Percentiles rank a stretch among this genome's conserved stretches.
Conservation (phyloP, 64 coral and sea anemone species). For the Astreopora myriophthalma region DNA sequence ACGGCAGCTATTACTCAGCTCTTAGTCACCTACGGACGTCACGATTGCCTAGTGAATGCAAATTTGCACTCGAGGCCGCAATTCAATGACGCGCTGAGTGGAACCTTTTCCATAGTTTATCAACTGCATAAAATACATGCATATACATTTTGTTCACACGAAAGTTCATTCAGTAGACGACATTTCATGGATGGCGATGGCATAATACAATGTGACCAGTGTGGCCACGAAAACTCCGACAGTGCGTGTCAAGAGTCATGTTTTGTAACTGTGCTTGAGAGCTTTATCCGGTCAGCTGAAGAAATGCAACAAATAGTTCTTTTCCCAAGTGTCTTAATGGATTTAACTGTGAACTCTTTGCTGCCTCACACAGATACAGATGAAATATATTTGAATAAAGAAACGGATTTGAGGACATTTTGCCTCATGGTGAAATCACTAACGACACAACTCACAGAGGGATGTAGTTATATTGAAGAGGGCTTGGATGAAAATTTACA, state of each 20-base stretch:
- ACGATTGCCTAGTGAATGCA: no score
- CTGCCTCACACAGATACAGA: background rate
- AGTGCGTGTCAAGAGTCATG: background rate
- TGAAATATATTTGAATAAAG: background rate
- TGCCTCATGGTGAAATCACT: background rate
- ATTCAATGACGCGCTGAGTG: no score
- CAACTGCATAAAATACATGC: background rate
- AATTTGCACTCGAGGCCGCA: no score
- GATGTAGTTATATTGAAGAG: background rate
- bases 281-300: background rate
- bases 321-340: slow-evolving; percentile 9
- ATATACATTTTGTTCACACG: background rate
- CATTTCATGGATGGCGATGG: background rate
- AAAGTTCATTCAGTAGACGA: background rate
- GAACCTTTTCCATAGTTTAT: background rate
- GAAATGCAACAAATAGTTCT: slow-evolving; percentile 2
- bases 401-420: slow-evolving; percentile 21
- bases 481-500: background rate
- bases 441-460: background rate
- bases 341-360: background rate
- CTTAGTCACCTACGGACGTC: background rate
- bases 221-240: background rate
- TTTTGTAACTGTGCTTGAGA: background rate
- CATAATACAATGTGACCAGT: no score
- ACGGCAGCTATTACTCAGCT: no score